phyloP scores from a whole-genome alignment of 1,140 invertebrate genomes.

The Dryas iulia region DNA sequence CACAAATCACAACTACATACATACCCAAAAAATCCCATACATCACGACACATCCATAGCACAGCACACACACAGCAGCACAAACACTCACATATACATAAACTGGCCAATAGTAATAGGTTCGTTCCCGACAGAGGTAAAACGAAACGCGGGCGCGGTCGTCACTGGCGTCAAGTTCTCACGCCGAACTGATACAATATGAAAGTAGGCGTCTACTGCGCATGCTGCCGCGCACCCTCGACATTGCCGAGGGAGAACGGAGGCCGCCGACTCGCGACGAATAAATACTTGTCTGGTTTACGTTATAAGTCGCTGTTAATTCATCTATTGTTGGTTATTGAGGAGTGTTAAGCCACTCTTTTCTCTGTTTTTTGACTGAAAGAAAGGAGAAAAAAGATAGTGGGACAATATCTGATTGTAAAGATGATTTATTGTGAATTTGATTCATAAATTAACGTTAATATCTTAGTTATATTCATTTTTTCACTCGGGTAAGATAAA shows the following conservation, averaged over 20 bases:
- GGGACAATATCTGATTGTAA: too few species aligned
- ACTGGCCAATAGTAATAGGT: slow-evolving; percentile 9
- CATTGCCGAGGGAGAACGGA: slow-evolving; percentile 9
- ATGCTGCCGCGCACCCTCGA: slow-evolving; percentile 63
- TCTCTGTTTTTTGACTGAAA: too few species aligned
- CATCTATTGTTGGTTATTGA: slow-evolving; percentile 49
- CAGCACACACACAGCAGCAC: slow-evolving; percentile 42
- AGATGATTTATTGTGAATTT: too few species aligned
- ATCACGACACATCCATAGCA: slow-evolving; percentile 35
- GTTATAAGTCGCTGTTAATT: slow-evolving; percentile 70
- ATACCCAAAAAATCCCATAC: background rate
- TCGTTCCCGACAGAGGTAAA: background rate
- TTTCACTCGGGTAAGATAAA: too few species aligned
- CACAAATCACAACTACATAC: background rate
- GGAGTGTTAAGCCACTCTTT: background rate
- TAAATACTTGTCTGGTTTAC: slow-evolving; percentile 2
- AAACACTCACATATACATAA: slow-evolving; percentile 38
- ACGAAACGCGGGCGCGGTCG: slow-evolving; percentile 41
- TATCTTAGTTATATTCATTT: too few species aligned
- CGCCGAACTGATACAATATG: slow-evolving; percentile 60
- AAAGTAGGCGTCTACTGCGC: slow-evolving; percentile 54
- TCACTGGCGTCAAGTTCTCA: slow-evolving; percentile 49
- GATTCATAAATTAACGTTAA: too few species aligned
- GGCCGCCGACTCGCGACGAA: slow-evolving; percentile 48
- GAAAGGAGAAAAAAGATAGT: slow-evolving; percentile 11